A percentile compares a stretch with the other conserved stretches of the same genome.
Evolutionary conservation across 2,113 vertebrate species (phyloP).

Genomic region (Laticauda laticaudata): DNA sequence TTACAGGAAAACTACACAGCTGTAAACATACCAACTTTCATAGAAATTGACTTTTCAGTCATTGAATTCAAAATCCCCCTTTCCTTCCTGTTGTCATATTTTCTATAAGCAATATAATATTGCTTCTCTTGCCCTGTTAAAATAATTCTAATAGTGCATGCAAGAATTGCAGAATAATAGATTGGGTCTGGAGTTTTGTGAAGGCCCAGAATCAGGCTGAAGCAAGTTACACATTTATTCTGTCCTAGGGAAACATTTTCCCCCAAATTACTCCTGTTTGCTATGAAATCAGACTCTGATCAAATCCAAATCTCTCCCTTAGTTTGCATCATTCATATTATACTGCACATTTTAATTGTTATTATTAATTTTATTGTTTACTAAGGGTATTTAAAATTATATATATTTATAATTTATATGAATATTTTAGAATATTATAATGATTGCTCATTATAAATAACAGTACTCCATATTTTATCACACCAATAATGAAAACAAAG

Average conservation of each 20-base stretch:
- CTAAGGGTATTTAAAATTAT: slow-evolving; percentile 1
- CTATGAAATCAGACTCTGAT: not conserved
- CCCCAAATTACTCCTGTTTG: not conserved
- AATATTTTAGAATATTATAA: slow-evolving; percentile 19
- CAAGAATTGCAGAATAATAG: not conserved
- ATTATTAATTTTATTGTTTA: slow-evolving; percentile 9
- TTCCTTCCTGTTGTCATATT: not conserved
- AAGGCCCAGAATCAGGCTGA: not conserved
- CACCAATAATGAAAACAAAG: not conserved
- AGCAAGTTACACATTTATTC: not conserved
- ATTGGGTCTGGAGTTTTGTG: not conserved
- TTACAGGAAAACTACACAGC: not conserved
- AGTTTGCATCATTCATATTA: not conserved
- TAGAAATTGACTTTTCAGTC: not conserved
- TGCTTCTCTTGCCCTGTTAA: not conserved
- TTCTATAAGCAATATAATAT: not conserved
- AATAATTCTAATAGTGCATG: not conserved
- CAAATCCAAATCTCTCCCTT: not conserved
- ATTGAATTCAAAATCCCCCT: not conserved
- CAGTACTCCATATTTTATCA: not conserved
- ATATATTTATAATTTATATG: slow-evolving; percentile 19
- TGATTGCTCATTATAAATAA: slow-evolving; percentile 11
- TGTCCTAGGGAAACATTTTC: not conserved
- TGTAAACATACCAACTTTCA: not conserved
- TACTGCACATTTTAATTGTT: not conserved